A percentile compares a stretch with the other conserved stretches of the same genome.
These are phyloP conservation scores for Leptodactylus fallax DNA, from an alignment of 2,797 vertebrate species.

Conservation along the genomic window DNA sequence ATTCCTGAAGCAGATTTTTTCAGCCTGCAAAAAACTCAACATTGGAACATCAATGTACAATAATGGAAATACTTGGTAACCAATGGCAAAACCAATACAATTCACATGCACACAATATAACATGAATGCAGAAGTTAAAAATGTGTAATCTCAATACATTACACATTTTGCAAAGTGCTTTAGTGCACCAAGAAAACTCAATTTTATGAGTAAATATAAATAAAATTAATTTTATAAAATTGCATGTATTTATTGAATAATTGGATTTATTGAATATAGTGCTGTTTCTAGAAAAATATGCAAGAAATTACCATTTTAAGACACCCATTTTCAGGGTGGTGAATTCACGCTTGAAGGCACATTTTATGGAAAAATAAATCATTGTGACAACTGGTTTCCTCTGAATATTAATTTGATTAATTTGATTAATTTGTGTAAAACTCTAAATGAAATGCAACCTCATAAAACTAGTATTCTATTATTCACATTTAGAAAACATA, in stretches of 20 bases:
- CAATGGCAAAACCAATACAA: too few species aligned
- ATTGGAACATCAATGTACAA: too few species aligned
- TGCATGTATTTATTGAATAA: neutral
- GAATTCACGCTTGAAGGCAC: slow-evolving; percentile 30
- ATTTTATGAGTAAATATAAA: neutral
- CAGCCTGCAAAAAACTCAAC: too few species aligned
- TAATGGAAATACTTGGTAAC: too few species aligned
- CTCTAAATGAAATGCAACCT: slow-evolving; percentile 16
- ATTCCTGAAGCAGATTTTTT: too few species aligned
- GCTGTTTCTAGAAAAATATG: neutral
- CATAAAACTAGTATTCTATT: neutral
- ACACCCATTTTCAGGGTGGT: slow-evolving; percentile 5
- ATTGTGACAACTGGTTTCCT: slow-evolving; percentile 22
- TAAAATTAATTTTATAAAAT: neutral
- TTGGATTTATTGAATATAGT: neutral
- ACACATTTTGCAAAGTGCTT: too few species aligned
- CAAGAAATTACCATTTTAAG: slow-evolving; percentile 15
- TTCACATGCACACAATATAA: too few species aligned
- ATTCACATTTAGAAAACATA: neutral
- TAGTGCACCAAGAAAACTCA: too few species aligned
- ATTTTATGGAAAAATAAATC: slow-evolving; percentile 36
- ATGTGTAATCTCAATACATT: too few species aligned
- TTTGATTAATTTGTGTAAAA: slow-evolving; percentile 27
- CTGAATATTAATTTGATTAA: slow-evolving; percentile 39
- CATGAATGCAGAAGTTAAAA: too few species aligned